phyloP scores from a whole-genome alignment of 2,113 vertebrate genomes.

The Sialia sialis region DNA sequence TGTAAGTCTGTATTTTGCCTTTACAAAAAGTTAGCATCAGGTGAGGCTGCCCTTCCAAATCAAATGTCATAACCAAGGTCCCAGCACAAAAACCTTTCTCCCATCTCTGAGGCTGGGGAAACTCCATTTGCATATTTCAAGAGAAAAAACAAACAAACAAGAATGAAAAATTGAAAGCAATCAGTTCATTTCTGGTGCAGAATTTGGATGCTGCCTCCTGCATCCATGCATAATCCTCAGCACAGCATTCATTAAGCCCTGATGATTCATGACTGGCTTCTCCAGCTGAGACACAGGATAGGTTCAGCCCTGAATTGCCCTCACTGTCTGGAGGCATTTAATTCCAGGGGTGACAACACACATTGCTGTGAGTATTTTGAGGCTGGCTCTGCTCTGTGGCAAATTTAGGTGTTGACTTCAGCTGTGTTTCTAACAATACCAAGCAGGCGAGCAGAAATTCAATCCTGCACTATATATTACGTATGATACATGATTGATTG shows the following conservation, averaged over 20 bases:
- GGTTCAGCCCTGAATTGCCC: neutral
- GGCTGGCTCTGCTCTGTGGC: neutral
- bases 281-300: neutral
- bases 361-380: neutral
- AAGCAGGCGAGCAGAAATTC: neutral
- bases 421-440: neutral
- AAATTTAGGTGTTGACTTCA: neutral
- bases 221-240: neutral
- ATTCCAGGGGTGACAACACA: neutral
- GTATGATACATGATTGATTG: neutral
- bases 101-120: neutral
- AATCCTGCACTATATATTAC: neutral
- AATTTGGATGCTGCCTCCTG: neutral
- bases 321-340: slow-evolving; percentile 4
- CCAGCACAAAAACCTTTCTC: neutral
- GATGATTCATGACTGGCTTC: slow-evolving; percentile 28
- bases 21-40: slow-evolving; percentile 38
- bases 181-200: slow-evolving; percentile 12
- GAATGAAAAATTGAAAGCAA: neutral
- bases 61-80: neutral
- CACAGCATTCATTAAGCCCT: slow-evolving; percentile 1
- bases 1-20: neutral
- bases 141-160: neutral
- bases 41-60: neutral
- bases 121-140: neutral